Evolutionary conservation across 1,140 invertebrate genomes (phyloP), one percentile per base, ranked within the genome.

Genomic region (Zaprionus ornatus): DNA sequence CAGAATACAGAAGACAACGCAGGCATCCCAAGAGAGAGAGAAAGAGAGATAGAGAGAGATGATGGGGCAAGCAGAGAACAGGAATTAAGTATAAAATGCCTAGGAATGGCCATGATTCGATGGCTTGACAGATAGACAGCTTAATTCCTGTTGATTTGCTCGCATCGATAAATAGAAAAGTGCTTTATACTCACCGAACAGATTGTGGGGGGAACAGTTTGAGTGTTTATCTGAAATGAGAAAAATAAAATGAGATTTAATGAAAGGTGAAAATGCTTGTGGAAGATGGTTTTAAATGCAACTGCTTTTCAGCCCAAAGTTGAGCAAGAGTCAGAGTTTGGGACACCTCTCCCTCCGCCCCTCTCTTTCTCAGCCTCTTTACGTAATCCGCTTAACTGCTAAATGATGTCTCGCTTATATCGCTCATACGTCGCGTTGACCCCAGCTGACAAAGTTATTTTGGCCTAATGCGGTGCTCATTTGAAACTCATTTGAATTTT

Each of bases 71-170:
- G 40, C 4, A 37, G 35, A 37, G n/a, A 17, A 45, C 17, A 35
- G 15, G 55, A 57, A 29, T 35, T 82, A 77, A 77, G 79, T 74
- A 74, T 55, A 78, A 78, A 62, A 80, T 80, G 67, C 56, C 45
- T 32, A 32, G 29, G 29, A 32, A 32, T 32, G 29, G 29, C 29
- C 50, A 78, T 37, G 56, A 71, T 71, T 66, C 72, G 68, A 72
- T 79, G 59, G 79, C 79, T 85, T 84, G 85, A 81, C 78, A 72
- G 80, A 45, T 61, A 45, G 85, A 81, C 78, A 88, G 73, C 61
- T 82, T 91, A 91, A 91, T 91, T 81, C 87, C 74, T 12, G 67
- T 76, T 91, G 87, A 91, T 91, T 91, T 91, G 87, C n/a, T 91
- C 19, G 37, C 21, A 72, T 29, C 65, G 50, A 56, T 62, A 13